phyloP scores from a whole-genome alignment of 1,140 invertebrate species.

The Ostrea denselamellosa region DNA sequence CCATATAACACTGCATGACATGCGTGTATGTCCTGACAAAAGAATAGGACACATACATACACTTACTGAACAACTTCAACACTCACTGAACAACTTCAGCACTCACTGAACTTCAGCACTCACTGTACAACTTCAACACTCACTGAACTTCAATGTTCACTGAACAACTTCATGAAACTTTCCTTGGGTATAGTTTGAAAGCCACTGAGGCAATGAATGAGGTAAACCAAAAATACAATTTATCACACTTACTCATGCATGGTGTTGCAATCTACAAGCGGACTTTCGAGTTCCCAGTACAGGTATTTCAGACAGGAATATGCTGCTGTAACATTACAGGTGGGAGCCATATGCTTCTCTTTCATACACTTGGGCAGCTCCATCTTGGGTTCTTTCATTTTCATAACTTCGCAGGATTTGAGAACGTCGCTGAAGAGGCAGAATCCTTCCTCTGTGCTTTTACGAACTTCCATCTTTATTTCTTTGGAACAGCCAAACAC shows the following conservation, averaged over 20 bases:
- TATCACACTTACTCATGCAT: conserved; percentile 45
- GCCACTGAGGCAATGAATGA: too few species aligned
- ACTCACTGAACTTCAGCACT: background rate
- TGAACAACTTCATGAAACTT: too few species aligned
- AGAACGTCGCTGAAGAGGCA: conserved; percentile 38
- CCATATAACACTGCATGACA: conserved; percentile 41
- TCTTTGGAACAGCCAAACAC: conserved; percentile 38
- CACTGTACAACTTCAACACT: background rate
- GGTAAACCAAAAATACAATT: background rate
- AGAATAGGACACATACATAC: background rate
- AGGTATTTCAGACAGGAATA: conserved; percentile 12
- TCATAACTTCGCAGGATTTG: conserved; percentile 28
- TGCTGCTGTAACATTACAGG: background rate
- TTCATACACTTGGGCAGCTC: conserved; percentile 45
- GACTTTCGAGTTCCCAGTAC: conserved; percentile 39
- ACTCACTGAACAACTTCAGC: background rate
- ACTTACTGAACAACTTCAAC: background rate
- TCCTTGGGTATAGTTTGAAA: too few species aligned
- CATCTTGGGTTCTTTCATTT: background rate
- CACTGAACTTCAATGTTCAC: background rate
- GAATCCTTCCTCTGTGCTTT: background rate
- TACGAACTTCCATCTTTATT: background rate
- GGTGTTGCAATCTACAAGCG: conserved; percentile 36
- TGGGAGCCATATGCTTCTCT: background rate
- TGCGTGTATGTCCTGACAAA: conserved; percentile 36